Conservation (phyloP, 92 coral and sea anemone genomes). For the Epizoanthus rinbou region DNA sequence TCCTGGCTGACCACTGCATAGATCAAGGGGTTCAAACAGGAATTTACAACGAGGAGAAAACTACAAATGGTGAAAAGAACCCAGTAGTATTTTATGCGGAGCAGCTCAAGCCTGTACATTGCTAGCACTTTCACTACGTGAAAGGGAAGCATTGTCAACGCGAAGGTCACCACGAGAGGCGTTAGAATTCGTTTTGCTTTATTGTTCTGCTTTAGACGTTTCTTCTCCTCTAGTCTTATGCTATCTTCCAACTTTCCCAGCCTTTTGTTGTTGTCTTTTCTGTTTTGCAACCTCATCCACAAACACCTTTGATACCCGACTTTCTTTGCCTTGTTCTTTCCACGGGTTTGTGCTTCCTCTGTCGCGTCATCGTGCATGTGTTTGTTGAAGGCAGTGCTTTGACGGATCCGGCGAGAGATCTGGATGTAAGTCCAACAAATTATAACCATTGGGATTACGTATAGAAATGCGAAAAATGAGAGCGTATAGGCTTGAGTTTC, state of each 20-base stretch:
- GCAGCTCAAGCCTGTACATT: background rate
- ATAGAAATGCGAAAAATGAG: slow-evolving; percentile 1
- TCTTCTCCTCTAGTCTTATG: slow-evolving; percentile 29
- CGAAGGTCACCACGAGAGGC: slow-evolving; percentile 21
- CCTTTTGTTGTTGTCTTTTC: background rate
- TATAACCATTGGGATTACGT: slow-evolving; percentile 10
- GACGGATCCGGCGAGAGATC: slow-evolving; percentile 22
- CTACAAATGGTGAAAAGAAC: slow-evolving; percentile 21
- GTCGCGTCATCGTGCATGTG: slow-evolving; percentile 3
- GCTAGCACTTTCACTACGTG: background rate
- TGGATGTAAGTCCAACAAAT: slow-evolving; percentile 34
- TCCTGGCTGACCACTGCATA: slow-evolving; percentile 33
- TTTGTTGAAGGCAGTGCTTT: slow-evolving; percentile 29
- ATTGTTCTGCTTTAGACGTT: slow-evolving; percentile 31
- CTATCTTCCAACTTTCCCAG: slow-evolving; percentile 1
- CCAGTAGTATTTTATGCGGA: background rate
- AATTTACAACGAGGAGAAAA: slow-evolving; percentile 12
- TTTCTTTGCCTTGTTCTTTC: background rate
- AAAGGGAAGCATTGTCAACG: slow-evolving; percentile 9
- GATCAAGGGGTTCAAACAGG: slow-evolving; percentile 30
- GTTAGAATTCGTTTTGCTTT: slow-evolving; percentile 38
- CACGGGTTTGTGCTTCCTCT: background rate
- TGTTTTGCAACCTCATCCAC: background rate
- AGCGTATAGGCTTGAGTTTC: background rate
- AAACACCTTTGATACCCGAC: background rate